These are phyloP conservation scores for Bovichtus variegatus DNA, from an alignment of 2,797 vertebrate species.

Conservation along the genomic window DNA sequence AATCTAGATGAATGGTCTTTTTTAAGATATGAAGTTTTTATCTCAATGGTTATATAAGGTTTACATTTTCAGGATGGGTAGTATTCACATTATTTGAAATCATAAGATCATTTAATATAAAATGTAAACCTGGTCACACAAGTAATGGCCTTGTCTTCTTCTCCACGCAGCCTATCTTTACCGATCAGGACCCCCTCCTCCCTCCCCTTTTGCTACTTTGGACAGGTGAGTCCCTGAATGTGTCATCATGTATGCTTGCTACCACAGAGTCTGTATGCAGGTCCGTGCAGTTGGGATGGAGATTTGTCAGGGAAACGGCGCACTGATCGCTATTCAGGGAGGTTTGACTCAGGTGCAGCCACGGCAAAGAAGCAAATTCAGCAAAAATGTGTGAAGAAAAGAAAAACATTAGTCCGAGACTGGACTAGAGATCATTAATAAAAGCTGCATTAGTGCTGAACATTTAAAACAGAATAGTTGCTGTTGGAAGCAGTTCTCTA, in stretches of 20 bases:
- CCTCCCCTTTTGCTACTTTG: conserved; percentile 7
- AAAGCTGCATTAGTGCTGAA: background rate
- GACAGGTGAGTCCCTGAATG: conserved; percentile 66
- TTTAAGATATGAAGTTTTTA: background rate
- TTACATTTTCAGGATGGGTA: background rate
- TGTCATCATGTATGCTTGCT: conserved; percentile 3
- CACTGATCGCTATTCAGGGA: conserved; percentile 14
- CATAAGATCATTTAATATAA: background rate
- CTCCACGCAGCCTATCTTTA: conserved; percentile 52
- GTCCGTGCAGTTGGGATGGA: conserved; percentile 24
- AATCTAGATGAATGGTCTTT: background rate
- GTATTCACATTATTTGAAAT: background rate
- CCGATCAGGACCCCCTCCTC: conserved; percentile 16
- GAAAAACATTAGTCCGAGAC: conserved; percentile 18
- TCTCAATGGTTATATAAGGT: background rate
- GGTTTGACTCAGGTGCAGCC: conserved; percentile 22
- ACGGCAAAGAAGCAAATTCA: conserved; percentile 35
- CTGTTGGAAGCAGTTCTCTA: conserved; percentile 9
- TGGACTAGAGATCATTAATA: conserved; percentile 11
- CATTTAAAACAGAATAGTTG: conserved; percentile 11
- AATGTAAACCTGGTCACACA: background rate
- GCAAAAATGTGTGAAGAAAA: conserved; percentile 29
- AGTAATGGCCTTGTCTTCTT: background rate
- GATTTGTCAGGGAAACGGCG: conserved; percentile 17
- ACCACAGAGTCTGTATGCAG: conserved; percentile 13